Percentiles rank a stretch among this genome's conserved stretches.
Evolutionary conservation across 2,888 invertebrate species (phyloP).

Genomic region (Chaetogeoica ovagalla): DNA sequence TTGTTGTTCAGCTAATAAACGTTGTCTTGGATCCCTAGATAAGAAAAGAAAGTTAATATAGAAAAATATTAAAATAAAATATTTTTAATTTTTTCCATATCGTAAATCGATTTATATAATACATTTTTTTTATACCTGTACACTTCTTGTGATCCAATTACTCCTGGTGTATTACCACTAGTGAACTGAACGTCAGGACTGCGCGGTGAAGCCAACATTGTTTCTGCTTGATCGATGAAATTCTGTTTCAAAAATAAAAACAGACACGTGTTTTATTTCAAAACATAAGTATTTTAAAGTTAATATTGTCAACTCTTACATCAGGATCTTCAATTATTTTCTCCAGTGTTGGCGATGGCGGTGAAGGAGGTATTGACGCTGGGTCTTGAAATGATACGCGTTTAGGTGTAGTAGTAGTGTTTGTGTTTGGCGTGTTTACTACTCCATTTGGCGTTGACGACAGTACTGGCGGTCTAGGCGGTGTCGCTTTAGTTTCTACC

Average conservation of each 20-base stretch:
- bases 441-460: slow-evolving; percentile 50
- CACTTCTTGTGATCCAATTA: slow-evolving; percentile 97
- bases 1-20: slow-evolving; percentile 81
- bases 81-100: not conserved
- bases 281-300: not conserved
- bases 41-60: not conserved
- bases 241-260: slow-evolving; percentile 63
- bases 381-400: slow-evolving; percentile 77
- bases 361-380: slow-evolving; percentile 60
- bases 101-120: not conserved
- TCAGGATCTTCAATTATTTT: slow-evolving; percentile 78
- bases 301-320: slow-evolving; percentile 64
- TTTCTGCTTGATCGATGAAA: slow-evolving; percentile 79
- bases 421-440: slow-evolving; percentile 54
- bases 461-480: slow-evolving; percentile 44
- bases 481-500: slow-evolving; percentile 54
- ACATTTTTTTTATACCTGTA: slow-evolving; percentile 68
- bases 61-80: not conserved
- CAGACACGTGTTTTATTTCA: slow-evolving; percentile 18
- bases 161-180: slow-evolving; percentile 80
- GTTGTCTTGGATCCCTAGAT: slow-evolving; percentile 82
- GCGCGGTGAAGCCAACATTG: slow-evolving; percentile 75
- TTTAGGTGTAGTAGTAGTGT: slow-evolving; percentile 63
- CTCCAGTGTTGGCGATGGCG: slow-evolving; percentile 60
- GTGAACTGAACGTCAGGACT: slow-evolving; percentile 68